These are phyloP conservation scores for Nyleta sp. DNA, from an alignment of 2,888 invertebrate genomes.

Conservation along the genomic window DNA sequence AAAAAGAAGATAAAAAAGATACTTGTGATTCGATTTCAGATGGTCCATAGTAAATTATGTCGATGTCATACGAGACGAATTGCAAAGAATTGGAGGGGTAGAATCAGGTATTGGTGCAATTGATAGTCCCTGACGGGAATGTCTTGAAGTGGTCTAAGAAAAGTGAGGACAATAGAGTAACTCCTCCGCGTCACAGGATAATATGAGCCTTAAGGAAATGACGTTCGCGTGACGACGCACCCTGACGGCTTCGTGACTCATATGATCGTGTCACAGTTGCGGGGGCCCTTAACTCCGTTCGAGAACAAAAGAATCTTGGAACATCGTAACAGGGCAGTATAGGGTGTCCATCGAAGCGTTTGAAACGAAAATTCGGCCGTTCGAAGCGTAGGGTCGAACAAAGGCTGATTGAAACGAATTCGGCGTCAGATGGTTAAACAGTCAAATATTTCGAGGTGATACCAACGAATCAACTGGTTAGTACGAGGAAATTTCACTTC, in stretches of 20 bases:
- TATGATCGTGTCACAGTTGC: slow-evolving; percentile 43
- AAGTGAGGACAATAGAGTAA: slow-evolving; percentile 81
- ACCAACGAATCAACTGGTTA: too few relatives aligned
- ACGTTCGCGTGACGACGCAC: slow-evolving; percentile 64
- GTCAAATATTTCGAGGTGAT: too few relatives aligned
- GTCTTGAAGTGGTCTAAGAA: slow-evolving; percentile 78
- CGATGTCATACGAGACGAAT: too few relatives aligned
- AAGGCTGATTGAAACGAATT: too few relatives aligned
- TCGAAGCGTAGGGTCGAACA: too few relatives aligned
- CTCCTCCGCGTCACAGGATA: slow-evolving; percentile 81
- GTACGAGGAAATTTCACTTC: too few relatives aligned
- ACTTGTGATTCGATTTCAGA: too few relatives aligned
- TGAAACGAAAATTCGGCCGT: slow-evolving; percentile 31
- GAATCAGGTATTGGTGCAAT: slow-evolving; percentile 1
- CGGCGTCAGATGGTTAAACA: too few relatives aligned
- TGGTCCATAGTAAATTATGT: too few relatives aligned
- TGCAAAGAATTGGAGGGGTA: neutral
- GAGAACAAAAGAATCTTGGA: slow-evolving; percentile 81
- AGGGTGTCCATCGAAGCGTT: slow-evolving; percentile 14
- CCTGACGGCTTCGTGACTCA: slow-evolving; percentile 60
- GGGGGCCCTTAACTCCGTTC: slow-evolving; percentile 58
- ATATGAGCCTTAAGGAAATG: slow-evolving; percentile 78
- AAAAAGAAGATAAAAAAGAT: too few relatives aligned
- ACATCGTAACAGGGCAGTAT: slow-evolving; percentile 79
- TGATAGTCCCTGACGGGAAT: slow-evolving; percentile 29